Conservation (phyloP, 92 coral and sea anemone genomes). For the Scolanthus callimorphus region DNA sequence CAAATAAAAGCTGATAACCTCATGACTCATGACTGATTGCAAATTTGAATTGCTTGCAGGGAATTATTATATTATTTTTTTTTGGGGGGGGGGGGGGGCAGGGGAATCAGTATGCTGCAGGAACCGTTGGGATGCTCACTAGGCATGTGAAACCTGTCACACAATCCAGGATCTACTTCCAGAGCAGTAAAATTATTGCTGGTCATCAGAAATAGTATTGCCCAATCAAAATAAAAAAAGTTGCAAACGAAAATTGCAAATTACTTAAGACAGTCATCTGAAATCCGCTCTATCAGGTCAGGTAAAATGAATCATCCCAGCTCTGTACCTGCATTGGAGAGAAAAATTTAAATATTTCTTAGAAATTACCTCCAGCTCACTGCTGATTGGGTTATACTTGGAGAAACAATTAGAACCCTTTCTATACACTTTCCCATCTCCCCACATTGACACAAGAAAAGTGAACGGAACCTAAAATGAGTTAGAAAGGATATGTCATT, state of each 20-base stretch:
- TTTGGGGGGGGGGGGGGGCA: neutral
- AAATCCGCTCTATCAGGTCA: too few relatives aligned
- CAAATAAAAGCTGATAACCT: too few relatives aligned
- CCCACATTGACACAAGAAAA: conserved; percentile 46
- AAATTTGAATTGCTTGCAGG: too few relatives aligned
- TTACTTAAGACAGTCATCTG: too few relatives aligned
- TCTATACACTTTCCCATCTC: conserved; percentile 5
- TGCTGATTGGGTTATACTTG: conserved; percentile 37
- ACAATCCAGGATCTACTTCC: neutral
- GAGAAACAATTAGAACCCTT: conserved; percentile 24
- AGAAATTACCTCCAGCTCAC: conserved; percentile 41
- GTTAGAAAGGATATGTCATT: too few relatives aligned
- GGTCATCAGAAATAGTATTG: neutral
- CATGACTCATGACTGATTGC: too few relatives aligned
- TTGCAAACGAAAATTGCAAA: neutral
- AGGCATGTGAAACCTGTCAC: too few relatives aligned
- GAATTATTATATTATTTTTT: too few relatives aligned
- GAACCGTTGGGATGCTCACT: too few relatives aligned
- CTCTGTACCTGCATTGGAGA: too few relatives aligned
- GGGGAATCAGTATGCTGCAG: too few relatives aligned
- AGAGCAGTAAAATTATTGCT: neutral
- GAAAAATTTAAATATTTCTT: neutral
- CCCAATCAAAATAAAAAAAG: neutral
- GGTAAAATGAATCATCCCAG: too few relatives aligned
- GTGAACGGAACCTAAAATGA: conserved; percentile 21